phyloP scores from a whole-genome alignment of 1,140 invertebrate genomes.

The Araneus ventricosus region DNA sequence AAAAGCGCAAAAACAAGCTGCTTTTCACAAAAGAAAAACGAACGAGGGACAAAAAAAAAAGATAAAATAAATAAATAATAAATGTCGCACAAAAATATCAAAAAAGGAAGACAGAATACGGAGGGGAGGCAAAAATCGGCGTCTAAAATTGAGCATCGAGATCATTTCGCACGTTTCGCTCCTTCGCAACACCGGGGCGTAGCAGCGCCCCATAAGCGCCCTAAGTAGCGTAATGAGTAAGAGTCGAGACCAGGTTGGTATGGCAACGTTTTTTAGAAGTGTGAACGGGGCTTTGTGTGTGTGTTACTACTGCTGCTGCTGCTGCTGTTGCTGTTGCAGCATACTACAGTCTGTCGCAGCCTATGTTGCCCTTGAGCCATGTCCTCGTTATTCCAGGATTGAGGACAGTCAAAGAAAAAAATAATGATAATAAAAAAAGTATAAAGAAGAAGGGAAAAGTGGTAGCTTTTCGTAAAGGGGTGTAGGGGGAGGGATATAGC shows the following conservation, averaged over 20 bases:
- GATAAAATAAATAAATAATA: not conserved
- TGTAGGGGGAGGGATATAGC: not conserved
- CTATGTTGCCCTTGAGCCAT: conserved; percentile 59
- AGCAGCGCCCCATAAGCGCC: conserved; percentile 42
- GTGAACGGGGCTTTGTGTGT: conserved; percentile 64
- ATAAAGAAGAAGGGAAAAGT: conserved; percentile 38
- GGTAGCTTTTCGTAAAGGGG: conserved; percentile 15
- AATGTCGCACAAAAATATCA: conserved; percentile 33
- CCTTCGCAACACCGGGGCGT: conserved; percentile 48
- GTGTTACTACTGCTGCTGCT: not conserved
- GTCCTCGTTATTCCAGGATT: conserved; percentile 68
- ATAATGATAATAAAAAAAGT: conserved; percentile 53
- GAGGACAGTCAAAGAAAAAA: conserved; percentile 48
- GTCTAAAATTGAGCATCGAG: conserved; percentile 56
- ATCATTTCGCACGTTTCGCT: conserved; percentile 68
- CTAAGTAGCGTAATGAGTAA: conserved; percentile 68
- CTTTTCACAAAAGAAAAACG: conserved; percentile 50
- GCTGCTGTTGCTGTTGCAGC: not conserved
- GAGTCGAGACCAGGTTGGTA: conserved; percentile 64
- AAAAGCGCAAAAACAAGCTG: conserved; percentile 69
- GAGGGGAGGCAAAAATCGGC: not conserved
- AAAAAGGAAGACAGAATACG: not conserved
- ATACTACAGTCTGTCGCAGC: not conserved
- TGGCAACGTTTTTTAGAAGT: conserved; percentile 69
- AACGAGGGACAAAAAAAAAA: not conserved